Base-by-base conservation (phyloP, 2,888 invertebrate species). In the Actias luna region DNA sequence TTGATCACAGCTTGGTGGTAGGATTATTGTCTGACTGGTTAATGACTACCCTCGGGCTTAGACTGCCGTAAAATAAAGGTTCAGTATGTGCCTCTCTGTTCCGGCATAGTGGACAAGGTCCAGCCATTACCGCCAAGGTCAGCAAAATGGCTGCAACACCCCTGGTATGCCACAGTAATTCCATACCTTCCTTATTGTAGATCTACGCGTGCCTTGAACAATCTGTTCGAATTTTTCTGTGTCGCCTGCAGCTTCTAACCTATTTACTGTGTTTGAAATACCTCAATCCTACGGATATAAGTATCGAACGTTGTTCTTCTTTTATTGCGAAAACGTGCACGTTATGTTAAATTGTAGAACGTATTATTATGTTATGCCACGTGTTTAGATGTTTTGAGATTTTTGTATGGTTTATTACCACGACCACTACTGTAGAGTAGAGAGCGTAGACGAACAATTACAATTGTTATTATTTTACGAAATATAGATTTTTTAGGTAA, bases 251-350 rank as follows among this genome's bases (percentile, higher is more conserved):
- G 27, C 29, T 14, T 29, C 12, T 55, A 55, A 55, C 55, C 55
- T 29, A 55, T 55, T 55, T 55, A 55, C 55, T 55, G 10, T 55
- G 55, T 29, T 55, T 55, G 55, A 55, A 29, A 55, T 29, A 42
- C 25, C 59, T 10, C 18, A 42, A 64, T 64, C 62, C 63, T 50
- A 64, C 63, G n/a, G 18, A 67, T 68, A 67, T 52, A 65, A 63
- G 62, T 59, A 59, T 62, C 58, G 22, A 63, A 59, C 63, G 61
- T 59, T 52, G 29, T 35, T 16, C 46, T 46, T n/a, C 57, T 64
- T 66, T 67, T 66, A 68, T 66, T 65, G 63, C 69, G 31, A 63
- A 70, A 69, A 66, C 71, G 67, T 69, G 72, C 61, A 39, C 39
- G 14, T 67, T 33, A 10, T 22, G 55, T 66, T 69, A 69, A 70